phyloP scores from a whole-genome alignment of 2,888 invertebrate species.

The Tillus elongatus region DNA sequence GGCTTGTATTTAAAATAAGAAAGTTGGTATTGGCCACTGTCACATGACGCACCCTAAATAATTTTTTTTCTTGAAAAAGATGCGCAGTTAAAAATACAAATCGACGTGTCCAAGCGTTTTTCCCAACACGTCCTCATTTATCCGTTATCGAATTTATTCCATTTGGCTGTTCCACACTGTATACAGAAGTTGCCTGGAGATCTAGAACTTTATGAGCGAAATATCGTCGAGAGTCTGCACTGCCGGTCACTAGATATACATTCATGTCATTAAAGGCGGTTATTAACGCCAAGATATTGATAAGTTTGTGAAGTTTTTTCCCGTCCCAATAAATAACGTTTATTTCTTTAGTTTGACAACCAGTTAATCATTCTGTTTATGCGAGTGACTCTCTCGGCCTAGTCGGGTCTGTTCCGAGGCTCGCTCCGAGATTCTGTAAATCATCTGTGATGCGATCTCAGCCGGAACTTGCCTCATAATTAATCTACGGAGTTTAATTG shows the following conservation, averaged over 20 bases:
- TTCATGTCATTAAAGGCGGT: conserved; percentile 41
- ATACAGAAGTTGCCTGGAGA: no score
- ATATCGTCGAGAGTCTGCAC: no score
- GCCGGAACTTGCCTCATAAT: conserved; percentile 39
- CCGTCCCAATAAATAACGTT: conserved; percentile 42
- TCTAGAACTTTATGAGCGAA: no score
- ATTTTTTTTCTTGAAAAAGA: no score
- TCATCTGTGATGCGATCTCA: conserved; percentile 37
- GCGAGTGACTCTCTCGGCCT: conserved; percentile 35
- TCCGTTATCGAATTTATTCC: no score
- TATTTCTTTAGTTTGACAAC: conserved; percentile 42
- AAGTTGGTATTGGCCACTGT: no score
- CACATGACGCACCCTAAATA: no score
- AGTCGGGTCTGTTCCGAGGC: conserved; percentile 19
- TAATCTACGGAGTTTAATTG: conserved; percentile 41
- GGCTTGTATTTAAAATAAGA: no score
- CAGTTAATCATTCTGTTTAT: conserved; percentile 43
- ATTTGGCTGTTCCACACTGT: no score
- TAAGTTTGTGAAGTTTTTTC: conserved; percentile 42
- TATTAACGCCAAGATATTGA: conserved; percentile 43
- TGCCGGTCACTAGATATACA: conserved; percentile 38
- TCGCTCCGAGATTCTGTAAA: conserved; percentile 37
- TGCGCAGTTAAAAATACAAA: no score
- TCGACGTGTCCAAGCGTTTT: no score
- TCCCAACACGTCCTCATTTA: no score